Conservation (phyloP, 1,140 invertebrate species). For the Lasioglossum albipes region DNA sequence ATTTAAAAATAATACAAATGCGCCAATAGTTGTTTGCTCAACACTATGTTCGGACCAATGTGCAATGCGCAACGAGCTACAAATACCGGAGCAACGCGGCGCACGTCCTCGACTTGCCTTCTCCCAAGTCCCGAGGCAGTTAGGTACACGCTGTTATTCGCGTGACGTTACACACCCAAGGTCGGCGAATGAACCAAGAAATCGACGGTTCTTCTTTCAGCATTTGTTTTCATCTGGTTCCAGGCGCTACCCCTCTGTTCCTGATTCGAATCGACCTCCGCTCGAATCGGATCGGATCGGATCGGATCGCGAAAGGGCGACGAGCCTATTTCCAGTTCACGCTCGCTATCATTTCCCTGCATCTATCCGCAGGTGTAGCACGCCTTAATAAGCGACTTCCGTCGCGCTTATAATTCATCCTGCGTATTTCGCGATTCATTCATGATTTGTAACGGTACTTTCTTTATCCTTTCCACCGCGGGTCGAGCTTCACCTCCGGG, state of each 20-base stretch:
- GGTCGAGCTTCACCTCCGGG: not conserved
- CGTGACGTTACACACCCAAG: constrained; percentile 77
- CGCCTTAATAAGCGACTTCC: constrained; percentile 57
- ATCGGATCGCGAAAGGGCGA: constrained; percentile 31
- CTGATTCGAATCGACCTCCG: too few species aligned
- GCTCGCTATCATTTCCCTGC: constrained; percentile 41
- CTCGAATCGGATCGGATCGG: not conserved
- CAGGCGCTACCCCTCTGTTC: not conserved
- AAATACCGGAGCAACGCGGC: not conserved
- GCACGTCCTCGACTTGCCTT: constrained; percentile 65
- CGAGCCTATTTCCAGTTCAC: constrained; percentile 51
- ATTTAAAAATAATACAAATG: too few species aligned
- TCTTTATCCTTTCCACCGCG: not conserved
- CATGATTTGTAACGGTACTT: constrained; percentile 48
- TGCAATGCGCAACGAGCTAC: too few species aligned
- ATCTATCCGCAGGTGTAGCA: constrained; percentile 51
- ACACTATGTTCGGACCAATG: too few species aligned
- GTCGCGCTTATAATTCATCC: constrained; percentile 54
- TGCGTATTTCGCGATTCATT: constrained; percentile 45
- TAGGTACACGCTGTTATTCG: constrained; percentile 66
- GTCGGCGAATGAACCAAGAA: constrained; percentile 74
- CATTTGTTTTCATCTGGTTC: constrained; percentile 8
- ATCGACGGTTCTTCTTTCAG: constrained; percentile 19
- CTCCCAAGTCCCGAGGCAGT: constrained; percentile 72
- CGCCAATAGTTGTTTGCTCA: too few species aligned